Base-by-base conservation (phyloP, 2,888 invertebrate genomes). In the Steinernema carpocapsae region DNA sequence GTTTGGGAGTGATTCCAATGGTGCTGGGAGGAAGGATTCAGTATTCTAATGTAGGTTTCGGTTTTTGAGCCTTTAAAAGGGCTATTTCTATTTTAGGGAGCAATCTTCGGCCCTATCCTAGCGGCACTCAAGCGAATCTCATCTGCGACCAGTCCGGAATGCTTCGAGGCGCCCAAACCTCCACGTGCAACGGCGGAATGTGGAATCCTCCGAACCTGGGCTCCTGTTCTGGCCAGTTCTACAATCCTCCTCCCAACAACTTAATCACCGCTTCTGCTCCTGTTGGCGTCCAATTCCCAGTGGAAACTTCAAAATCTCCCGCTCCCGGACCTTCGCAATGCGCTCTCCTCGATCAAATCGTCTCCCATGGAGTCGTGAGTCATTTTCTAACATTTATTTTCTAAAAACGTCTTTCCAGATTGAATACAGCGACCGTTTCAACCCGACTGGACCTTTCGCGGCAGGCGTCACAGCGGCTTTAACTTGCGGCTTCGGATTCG, bases 81-180 rank as follows among this genome's bases (percentile, higher is more conserved):
- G 48, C 48, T 48, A 43, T 14, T 51, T 6, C 6, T 19, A 10
- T 26, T 64, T 32, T 70, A 79, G 77, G 79, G 74, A 0, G 70
- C 71, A n/a, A 74, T 73, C 4, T 12, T 80, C 26, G 82, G 82
- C 81, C 82, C 1, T 82, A 75, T 22, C 79, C 79, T 2, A n/a
- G 79, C 22, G 84, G 83, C 22, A 78, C 81, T 14, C 56, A 74
- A 3, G 83, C 78, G n/a, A 76, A 73, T 24, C 71, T 84, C 26
- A 56, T 73, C 22, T 84, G 84, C 74, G 64, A 64, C 32, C 64
- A 72, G 77, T 71, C 73, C 72, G 46, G 83, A 81, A n/a, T 78
- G 76, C 70, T 56, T 37, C 24, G 29, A 75, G 10, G 75, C 70
- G 26, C 14, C 12, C 29, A 32, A 14, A 12, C 29, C 4, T 1